Base-by-base conservation (phyloP, 2,113 vertebrate genomes). In the Cottus gobio region DNA sequence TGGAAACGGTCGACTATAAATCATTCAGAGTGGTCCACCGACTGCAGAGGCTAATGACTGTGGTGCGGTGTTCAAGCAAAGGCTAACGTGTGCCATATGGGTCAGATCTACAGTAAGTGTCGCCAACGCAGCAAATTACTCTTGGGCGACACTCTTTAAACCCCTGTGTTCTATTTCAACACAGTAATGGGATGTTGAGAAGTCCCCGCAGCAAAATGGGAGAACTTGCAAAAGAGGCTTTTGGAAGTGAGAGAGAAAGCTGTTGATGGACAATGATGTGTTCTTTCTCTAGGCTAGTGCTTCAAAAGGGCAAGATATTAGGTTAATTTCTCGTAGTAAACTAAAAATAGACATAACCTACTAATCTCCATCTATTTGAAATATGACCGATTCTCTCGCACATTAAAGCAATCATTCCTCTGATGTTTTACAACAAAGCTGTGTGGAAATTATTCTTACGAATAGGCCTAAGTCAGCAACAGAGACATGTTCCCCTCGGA, bases 391-490 rank as follows among this genome's bases (percentile, higher is more conserved):
- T 36, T 68, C 0, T 68, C 28, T 26, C 24, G 74, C 12, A 56
- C 18, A 73, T 28, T 28, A 34, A 34, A 46, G 20, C n/a, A 64
- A 2, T 52, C 1, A n/a, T 34, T 37, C 28, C 24, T 48, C 8
- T 76, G 31, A 65, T 60, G 34, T 70, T 52, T 67, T 18, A 28
- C 42, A 28, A 15, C 15, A 66, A 60, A 71, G 42, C 54, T 31
- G 36, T 7, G 44, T 54, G 34, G 26, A 56, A 66, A 66, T 65
- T 1, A 80, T 73, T 85, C 64, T 42, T 71, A 42, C 9, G 1
- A 48, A 63, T 30, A 31, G 9, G 16, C 64, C 10, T 28, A 58
- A 26, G 34, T 26, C 73, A 77, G 61, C 60, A 54, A 39, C 44
- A 80, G 71, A 36, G 26, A 63, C 37, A 60, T 66, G 34, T 37